Evolutionary conservation across 1,140 invertebrate species (phyloP).

Genomic region (Semibalanus balanoides): DNA sequence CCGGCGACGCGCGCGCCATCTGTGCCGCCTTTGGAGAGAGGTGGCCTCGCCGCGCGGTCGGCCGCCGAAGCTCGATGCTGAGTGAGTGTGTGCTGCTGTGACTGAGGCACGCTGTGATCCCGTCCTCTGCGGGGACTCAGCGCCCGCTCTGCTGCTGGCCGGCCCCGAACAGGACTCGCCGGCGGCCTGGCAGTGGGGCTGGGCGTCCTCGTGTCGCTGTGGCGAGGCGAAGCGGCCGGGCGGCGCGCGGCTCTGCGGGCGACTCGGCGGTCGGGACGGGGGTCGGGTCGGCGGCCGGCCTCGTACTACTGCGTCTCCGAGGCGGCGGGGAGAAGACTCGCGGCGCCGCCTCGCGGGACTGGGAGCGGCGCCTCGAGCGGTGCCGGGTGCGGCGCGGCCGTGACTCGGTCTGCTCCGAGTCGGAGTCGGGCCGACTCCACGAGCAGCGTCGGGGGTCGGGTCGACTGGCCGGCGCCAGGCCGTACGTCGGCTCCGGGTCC

Average conservation of each 20-base stretch:
- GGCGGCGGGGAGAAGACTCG: neutral
- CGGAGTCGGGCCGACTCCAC: neutral
- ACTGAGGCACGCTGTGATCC: neutral
- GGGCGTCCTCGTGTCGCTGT: no score
- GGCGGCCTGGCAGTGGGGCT: no score
- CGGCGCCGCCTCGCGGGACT: neutral
- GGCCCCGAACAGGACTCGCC: no score
- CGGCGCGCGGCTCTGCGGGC: no score
- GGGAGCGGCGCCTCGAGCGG: neutral
- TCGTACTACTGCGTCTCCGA: no score
- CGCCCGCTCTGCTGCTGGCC: no score
- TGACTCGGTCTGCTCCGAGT: neutral
- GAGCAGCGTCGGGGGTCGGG: neutral
- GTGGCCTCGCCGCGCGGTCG: neutral
- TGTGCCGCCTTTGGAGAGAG: neutral
- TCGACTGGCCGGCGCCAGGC: neutral
- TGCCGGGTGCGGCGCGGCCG: neutral
- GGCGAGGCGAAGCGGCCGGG: no score
- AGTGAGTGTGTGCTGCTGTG: neutral
- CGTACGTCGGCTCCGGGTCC: neutral
- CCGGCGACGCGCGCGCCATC: neutral
- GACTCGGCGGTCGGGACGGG: neutral
- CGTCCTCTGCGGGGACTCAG: neutral
- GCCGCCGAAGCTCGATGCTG: neutral
- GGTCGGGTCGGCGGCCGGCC: no score